Base-by-base conservation (phyloP, 2,888 invertebrate genomes). In the Limenitis arthemis region DNA sequence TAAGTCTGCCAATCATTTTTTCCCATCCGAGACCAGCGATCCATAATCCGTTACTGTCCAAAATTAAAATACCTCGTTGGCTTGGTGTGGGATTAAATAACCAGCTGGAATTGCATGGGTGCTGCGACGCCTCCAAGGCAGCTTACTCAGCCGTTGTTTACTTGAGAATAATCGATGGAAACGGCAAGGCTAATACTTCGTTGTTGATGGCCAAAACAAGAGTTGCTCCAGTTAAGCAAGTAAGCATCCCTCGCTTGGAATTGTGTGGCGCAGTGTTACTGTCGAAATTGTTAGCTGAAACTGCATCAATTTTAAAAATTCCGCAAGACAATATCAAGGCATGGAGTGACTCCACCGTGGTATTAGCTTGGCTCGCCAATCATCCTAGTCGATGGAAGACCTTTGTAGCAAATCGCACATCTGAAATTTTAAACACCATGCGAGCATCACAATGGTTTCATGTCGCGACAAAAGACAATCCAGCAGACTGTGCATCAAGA, bases 21-120 rank as follows among this genome's bases (percentile, higher is more conserved):
- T 71, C 68, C 69, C 69, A 71, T 0, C 20, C 56, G 11, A 62
- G 38, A 4, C 64, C 65, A 1, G 59, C 41, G n/a, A 67, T 30
- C 69, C 71, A 71, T 4, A 71, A 39, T 43, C 6, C 1, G 0
- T n/a, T 47, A 32, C 32, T 61, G 9, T 43, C 29, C 6, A 38
- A 43, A 1, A 51, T 61, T 30, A 11, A 9, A 1, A 44, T 60
- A n/a, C 57, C 58, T 8, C 34, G 62, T 7, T 61, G 61, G 59
- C 8, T 65, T 4, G 12, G 46, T 6, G 44, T 46, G 1, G 40
- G 28, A 20, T 20, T 20, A 4, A 59, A 57, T 40, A 8, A 33
- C 12, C 6, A 7, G 5, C 5, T 54, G 0, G 61, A 65, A 30
- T 38, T 65, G 29, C 62, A 63, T 28, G 65, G 62, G 0, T 65